Conservation (phyloP, 2,888 invertebrate species). For the Caenorhabditis becei region DNA sequence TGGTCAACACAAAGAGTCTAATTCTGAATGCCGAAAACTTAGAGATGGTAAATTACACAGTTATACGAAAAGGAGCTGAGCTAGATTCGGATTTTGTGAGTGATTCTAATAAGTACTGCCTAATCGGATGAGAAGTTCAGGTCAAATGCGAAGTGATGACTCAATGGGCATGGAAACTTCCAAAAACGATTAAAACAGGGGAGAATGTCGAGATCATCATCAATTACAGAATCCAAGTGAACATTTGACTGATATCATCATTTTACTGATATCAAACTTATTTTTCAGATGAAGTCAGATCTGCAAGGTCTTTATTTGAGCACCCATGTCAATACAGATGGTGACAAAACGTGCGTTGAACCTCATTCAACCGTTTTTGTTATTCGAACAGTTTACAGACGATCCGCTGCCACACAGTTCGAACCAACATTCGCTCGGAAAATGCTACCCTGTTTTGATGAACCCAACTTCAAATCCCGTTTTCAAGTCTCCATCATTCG, state of each 20-base stretch:
- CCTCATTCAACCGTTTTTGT: background rate
- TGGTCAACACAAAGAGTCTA: slow-evolving; percentile 18
- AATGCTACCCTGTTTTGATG: slow-evolving; percentile 78
- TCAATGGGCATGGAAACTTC: slow-evolving; percentile 68
- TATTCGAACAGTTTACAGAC: slow-evolving; percentile 52
- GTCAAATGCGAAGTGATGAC: slow-evolving; percentile 60
- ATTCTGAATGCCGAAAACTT: slow-evolving; percentile 47
- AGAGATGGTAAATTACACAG: slow-evolving; percentile 25
- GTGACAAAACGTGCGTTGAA: slow-evolving; percentile 44
- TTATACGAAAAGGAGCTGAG: slow-evolving; percentile 4
- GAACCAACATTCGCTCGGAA: slow-evolving; percentile 75
- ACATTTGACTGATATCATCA: background rate
- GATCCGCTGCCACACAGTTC: slow-evolving; percentile 76
- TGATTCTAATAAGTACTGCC: background rate
- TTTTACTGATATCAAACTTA: background rate
- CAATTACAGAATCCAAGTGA: slow-evolving; percentile 1
- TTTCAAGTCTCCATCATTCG: slow-evolving; percentile 48
- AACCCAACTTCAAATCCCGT: slow-evolving; percentile 74
- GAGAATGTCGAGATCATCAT: slow-evolving; percentile 54
- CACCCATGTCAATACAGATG: slow-evolving; percentile 52
- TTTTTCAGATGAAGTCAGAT: slow-evolving; percentile 53
- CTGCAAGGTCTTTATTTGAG: slow-evolving; percentile 66
- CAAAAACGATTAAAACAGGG: slow-evolving; percentile 42
- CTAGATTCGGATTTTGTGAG: slow-evolving; percentile 63
- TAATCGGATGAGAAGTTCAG: slow-evolving; percentile 42